Base-by-base conservation (phyloP, 2,113 vertebrate genomes). In the Reinhardtius hippoglossoides region DNA sequence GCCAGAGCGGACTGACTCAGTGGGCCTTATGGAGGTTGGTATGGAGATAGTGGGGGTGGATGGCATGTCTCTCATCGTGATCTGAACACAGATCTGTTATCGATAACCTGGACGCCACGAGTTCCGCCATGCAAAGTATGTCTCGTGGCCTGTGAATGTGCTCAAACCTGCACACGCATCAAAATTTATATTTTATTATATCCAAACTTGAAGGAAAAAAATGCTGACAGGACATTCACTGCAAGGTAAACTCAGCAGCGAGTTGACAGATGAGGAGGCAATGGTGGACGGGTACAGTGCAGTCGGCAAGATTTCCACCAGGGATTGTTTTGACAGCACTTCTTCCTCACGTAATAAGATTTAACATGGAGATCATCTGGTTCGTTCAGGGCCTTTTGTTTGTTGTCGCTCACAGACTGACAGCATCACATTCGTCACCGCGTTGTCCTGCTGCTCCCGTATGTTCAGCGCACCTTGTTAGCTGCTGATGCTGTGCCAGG, bases 1-100 rank as follows among this genome's bases (percentile, higher is more conserved):
- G 72, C 87, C 73, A 62, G 83, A 80, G 87, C 78, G 27, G 54
- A 40, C 89, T 94, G 93, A 95, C 88, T 93, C 93, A 94, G 91
- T 89, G 69, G 83, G 87, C 91, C 87, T 87, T 77, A 87, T 89
- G 91, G 92, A 87, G 88, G 78, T 76, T 83, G 89, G 78, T 85
- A 76, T 87, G 88, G 88, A 91, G 82, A 90, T 77, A n/a, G 74
- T 68, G 94, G 91, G 92, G 94, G 93, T 67, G 92, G 92, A 71
- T 56, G 15, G 78, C 86, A 27, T 75, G 80, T 79, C 82, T 88
- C 86, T 83, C 74, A 78, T 92, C 92, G 89, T 93, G 92, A 91
- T 92, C 71, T 61, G 68, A 69, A 24, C 78, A 26, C 68, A 48
- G n/a, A 67, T 63, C 56, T 46, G 67, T 61, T 18, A 68, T 59